Conservation (phyloP, 2,113 vertebrate genomes). For the Catharus bicknelli region DNA sequence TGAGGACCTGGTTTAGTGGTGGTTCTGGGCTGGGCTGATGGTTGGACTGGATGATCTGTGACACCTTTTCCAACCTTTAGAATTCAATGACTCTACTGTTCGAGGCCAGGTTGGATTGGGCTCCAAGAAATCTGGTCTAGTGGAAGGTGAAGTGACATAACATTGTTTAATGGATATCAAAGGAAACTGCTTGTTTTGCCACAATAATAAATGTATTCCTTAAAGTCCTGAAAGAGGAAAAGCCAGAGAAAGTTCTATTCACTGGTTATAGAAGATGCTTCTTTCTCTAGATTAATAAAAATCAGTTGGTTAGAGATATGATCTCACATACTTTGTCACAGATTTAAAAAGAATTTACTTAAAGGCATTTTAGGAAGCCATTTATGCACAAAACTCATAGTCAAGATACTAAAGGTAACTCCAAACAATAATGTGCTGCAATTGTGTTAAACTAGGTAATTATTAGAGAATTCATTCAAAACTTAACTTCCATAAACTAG, state of each 20-base stretch:
- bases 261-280: not conserved
- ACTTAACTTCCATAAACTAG: not conserved
- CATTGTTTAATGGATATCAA: not conserved
- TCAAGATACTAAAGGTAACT: not conserved
- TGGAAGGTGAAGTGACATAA: not conserved
- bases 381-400: not conserved
- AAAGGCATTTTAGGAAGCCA: not conserved
- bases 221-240: not conserved
- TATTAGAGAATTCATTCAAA: not conserved
- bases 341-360: not conserved
- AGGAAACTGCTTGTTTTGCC: not conserved
- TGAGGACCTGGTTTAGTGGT: not conserved
- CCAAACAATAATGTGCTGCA: not conserved
- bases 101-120: not conserved
- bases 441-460: not conserved
- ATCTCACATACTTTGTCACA: not conserved
- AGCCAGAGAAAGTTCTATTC: not conserved
- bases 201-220: not conserved
- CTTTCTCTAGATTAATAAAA: not conserved
- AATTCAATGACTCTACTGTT: not conserved
- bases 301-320: not conserved
- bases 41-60: not conserved
- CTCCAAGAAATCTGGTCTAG: not conserved
- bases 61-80: not conserved
- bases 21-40: not conserved